These are phyloP conservation scores for Griposia aprilina DNA, from an alignment of 2,888 invertebrate species.

Conservation along the genomic window DNA sequence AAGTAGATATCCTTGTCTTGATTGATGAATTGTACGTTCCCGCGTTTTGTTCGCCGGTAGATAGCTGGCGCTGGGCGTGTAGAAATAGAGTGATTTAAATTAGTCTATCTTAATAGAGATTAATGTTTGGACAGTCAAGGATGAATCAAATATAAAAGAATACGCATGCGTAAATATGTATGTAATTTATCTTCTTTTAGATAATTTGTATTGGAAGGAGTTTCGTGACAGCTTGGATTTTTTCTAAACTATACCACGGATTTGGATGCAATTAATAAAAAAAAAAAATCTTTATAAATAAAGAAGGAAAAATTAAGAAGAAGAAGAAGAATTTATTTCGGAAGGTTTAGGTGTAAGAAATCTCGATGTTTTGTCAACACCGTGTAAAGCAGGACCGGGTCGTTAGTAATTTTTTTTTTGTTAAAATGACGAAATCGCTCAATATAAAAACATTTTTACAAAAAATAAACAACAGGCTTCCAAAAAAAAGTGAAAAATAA, in stretches of 20 bases:
- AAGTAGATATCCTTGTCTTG: constrained; percentile 88
- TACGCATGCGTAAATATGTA: constrained; percentile 13
- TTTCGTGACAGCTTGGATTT: neutral
- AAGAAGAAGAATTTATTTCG: neutral
- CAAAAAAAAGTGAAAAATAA: too few species aligned
- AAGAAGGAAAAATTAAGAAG: too few species aligned
- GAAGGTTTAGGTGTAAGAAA: neutral
- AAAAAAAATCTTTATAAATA: too few species aligned
- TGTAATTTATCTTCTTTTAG: constrained; percentile 39
- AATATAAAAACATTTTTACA: too few species aligned
- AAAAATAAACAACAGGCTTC: too few species aligned
- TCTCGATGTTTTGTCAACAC: neutral
- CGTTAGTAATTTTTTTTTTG: neutral
- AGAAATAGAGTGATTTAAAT: constrained; percentile 81
- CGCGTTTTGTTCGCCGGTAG: constrained; percentile 77
- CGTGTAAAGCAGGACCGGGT: too few species aligned
- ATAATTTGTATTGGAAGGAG: neutral
- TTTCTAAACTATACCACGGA: neutral
- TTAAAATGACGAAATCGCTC: too few species aligned
- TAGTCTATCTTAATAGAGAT: constrained; percentile 86
- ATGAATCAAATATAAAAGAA: constrained; percentile 26
- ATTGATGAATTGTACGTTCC: constrained; percentile 85
- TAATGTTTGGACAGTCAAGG: constrained; percentile 73
- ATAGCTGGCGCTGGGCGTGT: constrained; percentile 74
- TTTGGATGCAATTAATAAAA: neutral